Evolutionary conservation across 2,797 vertebrate species (phyloP).

Genomic region (Heteromormyrus szaboi): DNA sequence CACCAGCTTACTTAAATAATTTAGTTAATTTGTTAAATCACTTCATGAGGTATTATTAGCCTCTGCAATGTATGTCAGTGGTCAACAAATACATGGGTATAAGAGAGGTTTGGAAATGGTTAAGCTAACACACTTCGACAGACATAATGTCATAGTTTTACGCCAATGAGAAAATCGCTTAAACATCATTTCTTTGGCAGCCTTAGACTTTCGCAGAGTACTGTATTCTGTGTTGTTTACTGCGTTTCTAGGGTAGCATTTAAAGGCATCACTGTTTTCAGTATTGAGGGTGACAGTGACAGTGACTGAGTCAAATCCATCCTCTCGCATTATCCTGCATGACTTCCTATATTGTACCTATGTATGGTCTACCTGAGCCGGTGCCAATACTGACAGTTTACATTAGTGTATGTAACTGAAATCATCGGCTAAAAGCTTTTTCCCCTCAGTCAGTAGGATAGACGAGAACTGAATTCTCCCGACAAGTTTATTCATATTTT

Average conservation of each 20-base stretch:
- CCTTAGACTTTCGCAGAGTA: neutral
- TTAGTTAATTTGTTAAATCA: neutral
- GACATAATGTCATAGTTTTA: neutral
- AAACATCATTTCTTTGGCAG: neutral
- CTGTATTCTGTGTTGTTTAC: neutral
- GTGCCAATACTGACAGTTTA: neutral
- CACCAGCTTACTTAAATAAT: neutral
- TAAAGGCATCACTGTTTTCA: neutral
- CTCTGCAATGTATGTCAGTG: neutral
- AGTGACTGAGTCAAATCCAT: neutral
- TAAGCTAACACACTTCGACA: neutral
- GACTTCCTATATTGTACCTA: neutral
- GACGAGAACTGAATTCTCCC: neutral
- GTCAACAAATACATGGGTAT: neutral
- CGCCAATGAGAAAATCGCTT: neutral
- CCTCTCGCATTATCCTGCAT: neutral
- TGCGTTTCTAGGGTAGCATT: neutral
- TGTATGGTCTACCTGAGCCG: neutral
- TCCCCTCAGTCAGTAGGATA: neutral
- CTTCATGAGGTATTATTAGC: neutral
- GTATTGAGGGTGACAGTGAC: neutral
- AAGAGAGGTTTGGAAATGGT: neutral
- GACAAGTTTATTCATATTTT: neutral
- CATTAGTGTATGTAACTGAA: neutral
- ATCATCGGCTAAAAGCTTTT: neutral